Evolutionary conservation across 2,888 invertebrate species (phyloP).

Genomic region (Neoaliturus tenellus): DNA sequence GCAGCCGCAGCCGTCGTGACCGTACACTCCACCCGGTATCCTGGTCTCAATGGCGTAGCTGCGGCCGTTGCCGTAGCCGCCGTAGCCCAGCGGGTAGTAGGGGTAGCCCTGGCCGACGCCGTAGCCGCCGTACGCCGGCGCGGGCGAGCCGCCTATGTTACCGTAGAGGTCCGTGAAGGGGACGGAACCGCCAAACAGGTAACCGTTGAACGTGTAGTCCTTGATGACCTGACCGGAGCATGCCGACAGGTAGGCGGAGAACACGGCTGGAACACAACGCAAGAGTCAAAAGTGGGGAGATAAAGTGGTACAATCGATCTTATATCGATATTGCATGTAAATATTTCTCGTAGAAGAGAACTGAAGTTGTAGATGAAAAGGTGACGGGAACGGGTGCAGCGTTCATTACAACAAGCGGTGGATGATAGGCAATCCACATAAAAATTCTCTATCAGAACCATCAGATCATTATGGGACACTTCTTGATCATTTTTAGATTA

Average conservation of each 20-base stretch:
- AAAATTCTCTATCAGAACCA: too few species aligned
- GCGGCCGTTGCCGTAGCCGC: conserved; percentile 13
- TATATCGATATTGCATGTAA: too few species aligned
- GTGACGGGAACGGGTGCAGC: too few species aligned
- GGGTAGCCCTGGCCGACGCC: conserved; percentile 22
- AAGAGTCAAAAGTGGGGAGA: background rate
- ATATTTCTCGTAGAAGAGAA: too few species aligned
- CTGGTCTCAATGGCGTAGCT: conserved; percentile 23
- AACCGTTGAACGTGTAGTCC: background rate
- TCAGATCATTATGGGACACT: too few species aligned
- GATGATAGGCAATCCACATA: too few species aligned
- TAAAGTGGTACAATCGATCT: too few species aligned
- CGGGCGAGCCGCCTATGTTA: background rate
- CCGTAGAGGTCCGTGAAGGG: conserved; percentile 37
- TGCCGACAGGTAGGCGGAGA: background rate
- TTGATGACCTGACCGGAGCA: background rate
- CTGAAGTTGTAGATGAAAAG: too few species aligned
- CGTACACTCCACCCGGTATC: conserved; percentile 14
- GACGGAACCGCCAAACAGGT: conserved; percentile 12
- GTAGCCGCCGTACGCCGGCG: conserved; percentile 32
- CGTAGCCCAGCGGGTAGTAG: conserved; percentile 41
- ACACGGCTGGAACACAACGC: background rate
- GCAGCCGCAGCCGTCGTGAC: conserved; percentile 26
- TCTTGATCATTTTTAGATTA: too few species aligned
- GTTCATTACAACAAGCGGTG: too few species aligned